Percentiles rank a stretch among this genome's conserved stretches.
Evolutionary conservation across 2,888 invertebrate species (phyloP).

Genomic region (Lypha dubia): DNA sequence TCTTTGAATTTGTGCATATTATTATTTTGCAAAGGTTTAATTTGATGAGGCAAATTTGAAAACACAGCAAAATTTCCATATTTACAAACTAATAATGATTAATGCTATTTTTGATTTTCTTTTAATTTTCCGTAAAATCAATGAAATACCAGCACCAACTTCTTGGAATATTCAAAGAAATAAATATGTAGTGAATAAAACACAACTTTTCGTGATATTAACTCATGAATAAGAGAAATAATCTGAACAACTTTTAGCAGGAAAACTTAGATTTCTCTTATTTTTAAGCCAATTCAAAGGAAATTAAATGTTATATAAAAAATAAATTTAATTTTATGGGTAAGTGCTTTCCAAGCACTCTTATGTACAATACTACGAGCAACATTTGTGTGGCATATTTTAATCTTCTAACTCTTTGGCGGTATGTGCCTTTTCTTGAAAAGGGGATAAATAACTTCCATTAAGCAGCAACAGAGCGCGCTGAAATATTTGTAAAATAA

Average conservation of each 20-base stretch:
- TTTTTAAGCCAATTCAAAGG: neutral
- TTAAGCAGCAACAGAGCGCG: too few species aligned
- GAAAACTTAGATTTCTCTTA: neutral
- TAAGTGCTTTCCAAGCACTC: too few species aligned
- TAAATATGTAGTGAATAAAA: neutral
- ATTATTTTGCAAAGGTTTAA: neutral
- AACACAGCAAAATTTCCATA: conserved; percentile 6
- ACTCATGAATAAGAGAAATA: neutral
- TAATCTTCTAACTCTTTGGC: too few species aligned
- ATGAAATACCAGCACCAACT: neutral
- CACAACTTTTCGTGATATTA: neutral
- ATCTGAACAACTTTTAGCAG: neutral
- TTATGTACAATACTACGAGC: too few species aligned
- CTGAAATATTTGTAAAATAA: too few species aligned
- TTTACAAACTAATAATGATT: conserved; percentile 14
- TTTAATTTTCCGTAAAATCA: neutral
- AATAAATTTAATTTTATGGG: too few species aligned
- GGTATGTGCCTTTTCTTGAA: too few species aligned
- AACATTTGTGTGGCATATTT: too few species aligned
- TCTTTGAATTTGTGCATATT: neutral
- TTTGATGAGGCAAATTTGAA: neutral
- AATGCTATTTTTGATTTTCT: neutral
- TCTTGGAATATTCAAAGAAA: neutral
- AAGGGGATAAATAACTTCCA: too few species aligned
- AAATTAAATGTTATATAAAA: neutral